phyloP scores from a whole-genome alignment of 2,113 vertebrate genomes.

The Sardina pilchardus region DNA sequence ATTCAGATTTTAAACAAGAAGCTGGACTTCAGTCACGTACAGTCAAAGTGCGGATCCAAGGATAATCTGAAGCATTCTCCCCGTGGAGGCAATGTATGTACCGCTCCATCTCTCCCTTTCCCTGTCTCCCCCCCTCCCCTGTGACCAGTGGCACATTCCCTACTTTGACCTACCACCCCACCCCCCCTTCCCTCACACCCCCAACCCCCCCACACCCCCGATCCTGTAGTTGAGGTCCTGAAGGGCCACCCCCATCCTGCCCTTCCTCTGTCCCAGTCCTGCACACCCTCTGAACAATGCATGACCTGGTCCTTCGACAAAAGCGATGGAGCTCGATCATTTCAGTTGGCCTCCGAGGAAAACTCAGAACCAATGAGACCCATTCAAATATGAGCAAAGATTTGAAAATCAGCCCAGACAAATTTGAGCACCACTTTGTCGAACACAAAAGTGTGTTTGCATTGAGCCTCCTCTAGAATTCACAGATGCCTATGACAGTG shows the following conservation, averaged over 20 bases:
- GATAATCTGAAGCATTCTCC: constrained; percentile 90
- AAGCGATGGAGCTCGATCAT: neutral
- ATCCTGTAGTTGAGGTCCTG: neutral
- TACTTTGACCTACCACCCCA: neutral
- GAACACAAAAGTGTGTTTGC: neutral
- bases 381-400: neutral
- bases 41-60: constrained; percentile 89
- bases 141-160: no score
- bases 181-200: neutral
- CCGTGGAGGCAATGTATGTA: constrained; percentile 90
- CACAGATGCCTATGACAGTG: neutral
- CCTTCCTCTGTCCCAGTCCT: neutral
- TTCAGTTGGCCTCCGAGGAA: neutral
- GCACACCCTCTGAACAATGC: constrained; percentile 5
- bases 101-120: constrained; percentile 22
- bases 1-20: constrained; percentile 95
- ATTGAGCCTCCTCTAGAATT: neutral
- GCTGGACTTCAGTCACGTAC: constrained; percentile 86
- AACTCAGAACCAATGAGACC: neutral
- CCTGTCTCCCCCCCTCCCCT: constrained; percentile 6
- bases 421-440: constrained; percentile 10
- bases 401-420: neutral
- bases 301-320: constrained; percentile 18
- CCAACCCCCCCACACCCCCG: neutral
- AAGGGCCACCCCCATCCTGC: neutral